Evolutionary conservation across 2,797 vertebrate genomes (phyloP), one percentile per base, ranked within the genome.

Genomic region (Spondyliosoma cantharus): DNA sequence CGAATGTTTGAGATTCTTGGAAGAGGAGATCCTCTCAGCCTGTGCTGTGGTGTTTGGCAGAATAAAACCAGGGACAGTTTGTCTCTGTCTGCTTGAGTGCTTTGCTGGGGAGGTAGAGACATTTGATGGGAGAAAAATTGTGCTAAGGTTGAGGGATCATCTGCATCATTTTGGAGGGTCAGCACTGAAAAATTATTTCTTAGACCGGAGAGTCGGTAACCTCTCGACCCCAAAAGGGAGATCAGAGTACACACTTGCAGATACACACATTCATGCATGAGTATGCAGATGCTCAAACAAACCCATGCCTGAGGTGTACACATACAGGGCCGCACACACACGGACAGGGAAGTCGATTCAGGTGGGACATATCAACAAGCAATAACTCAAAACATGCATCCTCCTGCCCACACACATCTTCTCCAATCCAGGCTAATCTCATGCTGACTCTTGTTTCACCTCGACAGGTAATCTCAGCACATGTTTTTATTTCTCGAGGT

Each of bases 1-100:
- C 50, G 50, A 81, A 76, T 83, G 74, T 70, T 89, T 16, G 2
- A 74, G 74, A 89, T 86, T 90, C 71, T 77, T 87, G 75, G 68
- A 81, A 66, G n/a, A 62, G 17, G 22, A 32, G 16, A 60, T 58
- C 42, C 45, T 45, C 71, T 77, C 48, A 27, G 56, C 22, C 68
- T 65, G 56, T 64, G 50, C 65, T 67, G 49, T 76, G 58, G 56
- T 68, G 43, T 77, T 87, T 82, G 78, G 57, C 63, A 56, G 58
- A 66, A 42, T 29, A 76, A 78, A 81, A 60, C 37, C 27, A 52
- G 59, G n/a, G 25, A 50, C 52, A 22, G 56, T 83, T 45, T 71
- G 53, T 32, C 66, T 74, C 43, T 32, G 7, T 77, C 29, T 76
- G 43, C 46, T 27, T 62, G 53, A 29, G 17, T 25, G 65, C 7